phyloP scores from a whole-genome alignment of 2,888 invertebrate species.

The Dasypogon diadema region DNA sequence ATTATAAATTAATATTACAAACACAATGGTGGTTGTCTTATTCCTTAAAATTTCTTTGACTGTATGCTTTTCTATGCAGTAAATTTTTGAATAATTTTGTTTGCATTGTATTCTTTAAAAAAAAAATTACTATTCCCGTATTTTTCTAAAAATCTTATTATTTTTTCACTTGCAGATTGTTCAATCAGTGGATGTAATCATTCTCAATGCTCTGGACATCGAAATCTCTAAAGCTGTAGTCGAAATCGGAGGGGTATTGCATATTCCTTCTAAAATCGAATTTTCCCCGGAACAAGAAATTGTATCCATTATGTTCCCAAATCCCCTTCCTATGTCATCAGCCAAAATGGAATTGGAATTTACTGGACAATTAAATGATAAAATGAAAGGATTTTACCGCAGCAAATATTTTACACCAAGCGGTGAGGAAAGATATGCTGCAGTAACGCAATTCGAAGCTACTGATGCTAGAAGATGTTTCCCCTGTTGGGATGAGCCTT shows the following conservation, averaged over 20 bases:
- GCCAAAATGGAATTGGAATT: conserved; percentile 77
- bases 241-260: conserved; percentile 69
- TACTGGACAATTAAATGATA: conserved; percentile 89
- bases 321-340: conserved; percentile 72
- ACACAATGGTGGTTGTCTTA: no score
- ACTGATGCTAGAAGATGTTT: conserved; percentile 94
- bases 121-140: no score
- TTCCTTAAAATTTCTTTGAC: no score
- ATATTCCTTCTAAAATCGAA: conserved; percentile 61
- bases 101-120: no score
- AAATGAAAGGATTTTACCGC: conserved; percentile 95
- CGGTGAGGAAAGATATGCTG: conserved; percentile 85
- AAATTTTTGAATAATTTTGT: no score
- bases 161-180: conserved; percentile 74
- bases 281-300: conserved; percentile 75
- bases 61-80: no score
- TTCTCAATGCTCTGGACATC: conserved; percentile 84
- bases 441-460: conserved; percentile 92
- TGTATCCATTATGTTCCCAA: conserved; percentile 75
- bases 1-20: no score
- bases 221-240: conserved; percentile 75
- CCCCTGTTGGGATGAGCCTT: conserved; percentile 99
- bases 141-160: no score
- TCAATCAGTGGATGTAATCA: conserved; percentile 75
- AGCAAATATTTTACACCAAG: conserved; percentile 83